Conservation (phyloP, 1,140 invertebrate genomes). For the Ceratina calcarata region DNA sequence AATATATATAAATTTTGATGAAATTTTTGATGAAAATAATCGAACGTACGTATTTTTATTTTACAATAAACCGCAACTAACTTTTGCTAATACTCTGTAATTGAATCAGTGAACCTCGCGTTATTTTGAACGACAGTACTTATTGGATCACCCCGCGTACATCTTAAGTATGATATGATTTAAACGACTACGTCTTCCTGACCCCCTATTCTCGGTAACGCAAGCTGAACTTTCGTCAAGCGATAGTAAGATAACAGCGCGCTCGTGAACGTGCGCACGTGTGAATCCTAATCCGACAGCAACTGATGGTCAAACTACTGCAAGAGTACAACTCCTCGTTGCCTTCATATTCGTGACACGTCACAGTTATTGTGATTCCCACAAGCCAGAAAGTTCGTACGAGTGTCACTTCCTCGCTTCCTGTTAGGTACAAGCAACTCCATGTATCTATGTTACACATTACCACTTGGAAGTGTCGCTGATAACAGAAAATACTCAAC, state of each 20-base stretch:
- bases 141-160: too few species aligned
- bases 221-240: background rate
- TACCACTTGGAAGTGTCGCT: background rate
- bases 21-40: too few species aligned
- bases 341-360: background rate
- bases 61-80: too few species aligned
- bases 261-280: conserved; percentile 4
- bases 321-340: background rate
- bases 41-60: too few species aligned
- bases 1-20: too few species aligned
- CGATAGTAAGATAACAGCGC: background rate
- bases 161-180: too few species aligned
- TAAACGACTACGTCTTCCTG: background rate
- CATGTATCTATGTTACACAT: background rate
- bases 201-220: too few species aligned
- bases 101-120: too few species aligned
- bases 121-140: too few species aligned
- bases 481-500: background rate
- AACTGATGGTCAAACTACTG: conserved; percentile 12
- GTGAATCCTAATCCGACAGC: conserved; percentile 16
- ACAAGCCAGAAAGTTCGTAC: background rate
- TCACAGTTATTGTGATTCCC: conserved; percentile 19
- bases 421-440: background rate
- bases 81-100: too few species aligned
- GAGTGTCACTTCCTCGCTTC: background rate